Conservation (phyloP, 2,888 invertebrate genomes). For the Hofmannophila pseudospretella region DNA sequence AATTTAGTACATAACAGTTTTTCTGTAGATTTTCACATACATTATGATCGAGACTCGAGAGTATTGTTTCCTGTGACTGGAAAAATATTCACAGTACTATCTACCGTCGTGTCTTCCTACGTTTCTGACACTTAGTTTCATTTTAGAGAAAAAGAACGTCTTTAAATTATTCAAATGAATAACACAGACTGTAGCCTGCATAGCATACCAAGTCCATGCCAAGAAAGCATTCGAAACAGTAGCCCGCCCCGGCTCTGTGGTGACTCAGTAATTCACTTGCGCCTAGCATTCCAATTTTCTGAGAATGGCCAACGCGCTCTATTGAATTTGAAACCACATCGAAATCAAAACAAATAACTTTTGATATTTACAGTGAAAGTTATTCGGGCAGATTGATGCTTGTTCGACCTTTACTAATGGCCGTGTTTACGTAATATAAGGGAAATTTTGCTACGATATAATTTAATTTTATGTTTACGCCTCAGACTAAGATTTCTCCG, state of each 20-base stretch:
- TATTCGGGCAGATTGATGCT: slow-evolving; percentile 8
- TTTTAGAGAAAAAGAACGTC: too few species aligned
- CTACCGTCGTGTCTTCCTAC: too few species aligned
- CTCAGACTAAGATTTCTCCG: neutral
- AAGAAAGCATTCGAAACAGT: slow-evolving; percentile 5
- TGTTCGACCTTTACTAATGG: slow-evolving; percentile 10
- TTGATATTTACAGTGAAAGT: slow-evolving; percentile 16
- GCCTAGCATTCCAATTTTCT: slow-evolving; percentile 20
- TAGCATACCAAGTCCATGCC: slow-evolving; percentile 6
- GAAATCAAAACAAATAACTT: slow-evolving; percentile 11
- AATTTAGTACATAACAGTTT: too few species aligned
- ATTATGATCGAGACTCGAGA: too few species aligned
- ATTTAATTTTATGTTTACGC: slow-evolving; percentile 6
- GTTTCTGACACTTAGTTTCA: too few species aligned
- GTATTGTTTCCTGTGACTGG: too few species aligned
- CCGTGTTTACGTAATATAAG: slow-evolving; percentile 6
- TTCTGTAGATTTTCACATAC: too few species aligned
- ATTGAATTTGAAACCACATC: too few species aligned
- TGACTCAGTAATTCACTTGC: slow-evolving; percentile 21
- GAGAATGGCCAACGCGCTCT: slow-evolving; percentile 17
- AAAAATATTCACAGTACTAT: too few species aligned
- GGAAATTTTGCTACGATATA: slow-evolving; percentile 18
- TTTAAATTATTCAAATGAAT: too few species aligned
- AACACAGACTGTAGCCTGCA: too few species aligned
- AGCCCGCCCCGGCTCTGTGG: neutral